Evolutionary conservation across 2,113 vertebrate species (phyloP).

Genomic region (Charadrius vociferus): DNA sequence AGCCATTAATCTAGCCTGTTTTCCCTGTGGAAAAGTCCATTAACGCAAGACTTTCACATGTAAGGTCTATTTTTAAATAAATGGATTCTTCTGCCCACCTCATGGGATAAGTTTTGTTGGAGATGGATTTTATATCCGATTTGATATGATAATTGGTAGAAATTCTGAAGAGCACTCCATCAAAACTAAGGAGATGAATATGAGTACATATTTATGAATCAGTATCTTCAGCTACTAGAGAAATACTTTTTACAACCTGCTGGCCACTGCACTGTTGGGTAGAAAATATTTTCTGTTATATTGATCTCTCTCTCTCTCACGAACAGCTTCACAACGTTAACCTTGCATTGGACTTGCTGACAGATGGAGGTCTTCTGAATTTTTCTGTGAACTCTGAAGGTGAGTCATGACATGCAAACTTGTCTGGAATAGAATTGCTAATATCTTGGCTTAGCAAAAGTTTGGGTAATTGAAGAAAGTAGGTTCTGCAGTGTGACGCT

Average conservation of each 20-base stretch:
- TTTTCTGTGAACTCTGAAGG: conserved; percentile 82
- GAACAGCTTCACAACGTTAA: conserved; percentile 88
- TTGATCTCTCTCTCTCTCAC: neutral
- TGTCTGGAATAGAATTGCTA: neutral
- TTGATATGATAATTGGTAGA: conserved; percentile 15
- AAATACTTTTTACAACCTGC: neutral
- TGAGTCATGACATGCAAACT: conserved; percentile 52
- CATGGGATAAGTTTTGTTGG: neutral
- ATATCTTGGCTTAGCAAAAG: neutral
- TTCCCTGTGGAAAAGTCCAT: neutral
- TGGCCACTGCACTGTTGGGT: neutral
- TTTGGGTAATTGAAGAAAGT: neutral
- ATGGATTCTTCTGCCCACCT: neutral
- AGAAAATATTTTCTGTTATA: neutral
- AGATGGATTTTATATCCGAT: neutral
- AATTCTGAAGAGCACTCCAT: neutral
- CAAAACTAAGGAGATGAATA: neutral
- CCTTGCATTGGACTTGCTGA: conserved; percentile 86
- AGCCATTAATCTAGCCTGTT: neutral
- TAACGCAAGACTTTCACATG: neutral
- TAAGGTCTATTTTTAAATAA: conserved; percentile 7
- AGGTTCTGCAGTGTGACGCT: neutral
- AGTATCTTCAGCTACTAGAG: neutral
- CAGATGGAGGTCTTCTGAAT: conserved; percentile 75
- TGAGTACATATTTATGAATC: neutral